Evolutionary conservation across 2,797 vertebrate genomes (phyloP).

Genomic region (Gymnothorax javanicus): DNA sequence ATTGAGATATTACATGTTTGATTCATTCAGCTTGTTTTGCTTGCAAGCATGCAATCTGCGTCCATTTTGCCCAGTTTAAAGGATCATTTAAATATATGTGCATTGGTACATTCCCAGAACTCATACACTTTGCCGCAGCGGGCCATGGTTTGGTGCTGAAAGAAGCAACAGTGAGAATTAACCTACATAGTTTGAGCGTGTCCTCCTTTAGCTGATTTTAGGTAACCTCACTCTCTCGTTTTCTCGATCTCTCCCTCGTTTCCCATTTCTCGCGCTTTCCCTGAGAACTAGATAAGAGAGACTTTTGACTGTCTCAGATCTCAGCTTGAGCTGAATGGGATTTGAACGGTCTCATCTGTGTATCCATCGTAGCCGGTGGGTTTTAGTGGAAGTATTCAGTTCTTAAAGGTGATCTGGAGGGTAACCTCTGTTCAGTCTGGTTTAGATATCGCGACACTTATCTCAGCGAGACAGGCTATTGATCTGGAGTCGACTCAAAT

Average conservation of each 20-base stretch:
- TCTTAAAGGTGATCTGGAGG: constrained; percentile 74
- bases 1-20: constrained; percentile 24
- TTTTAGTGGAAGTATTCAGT: constrained; percentile 67
- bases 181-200: constrained; percentile 67
- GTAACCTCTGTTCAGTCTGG: constrained; percentile 76
- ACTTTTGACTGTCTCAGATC: constrained; percentile 60
- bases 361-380: constrained; percentile 69
- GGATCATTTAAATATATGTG: constrained; percentile 65
- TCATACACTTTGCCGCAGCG: constrained; percentile 61
- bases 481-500: constrained; percentile 76
- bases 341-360: constrained; percentile 73
- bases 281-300: constrained; percentile 35
- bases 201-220: constrained; percentile 59
- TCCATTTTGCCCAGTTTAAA: constrained; percentile 54
- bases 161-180: constrained; percentile 68
- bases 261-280: constrained; percentile 43
- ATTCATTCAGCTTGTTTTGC: constrained; percentile 2
- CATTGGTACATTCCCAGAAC: constrained; percentile 64
- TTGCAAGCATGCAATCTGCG: constrained; percentile 49
- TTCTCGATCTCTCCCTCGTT: constrained; percentile 12
- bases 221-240: constrained; percentile 20
- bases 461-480: constrained; percentile 77
- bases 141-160: constrained; percentile 62
- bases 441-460: constrained; percentile 79
- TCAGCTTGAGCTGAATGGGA: constrained; percentile 58